phyloP scores from a whole-genome alignment of 1,140 invertebrate species.

The Drosophila virilis region DNA sequence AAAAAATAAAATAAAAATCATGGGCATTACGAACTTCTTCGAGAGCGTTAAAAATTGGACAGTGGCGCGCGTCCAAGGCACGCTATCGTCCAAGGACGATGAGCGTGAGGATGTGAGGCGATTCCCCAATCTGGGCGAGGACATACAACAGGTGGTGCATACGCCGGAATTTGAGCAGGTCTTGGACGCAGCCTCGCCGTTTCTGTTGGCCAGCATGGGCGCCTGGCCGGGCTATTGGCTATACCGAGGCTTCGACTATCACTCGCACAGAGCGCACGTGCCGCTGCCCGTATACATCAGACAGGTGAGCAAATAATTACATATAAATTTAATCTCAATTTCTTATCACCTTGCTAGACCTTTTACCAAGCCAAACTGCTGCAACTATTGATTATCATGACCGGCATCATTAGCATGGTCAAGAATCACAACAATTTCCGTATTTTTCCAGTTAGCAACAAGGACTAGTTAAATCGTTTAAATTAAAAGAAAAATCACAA shows the following conservation, averaged over 20 bases:
- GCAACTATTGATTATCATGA: constrained; percentile 64
- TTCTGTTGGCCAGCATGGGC: constrained; percentile 59
- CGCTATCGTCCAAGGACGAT: not conserved
- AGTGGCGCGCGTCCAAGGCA: not conserved
- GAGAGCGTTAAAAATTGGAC: constrained; percentile 37
- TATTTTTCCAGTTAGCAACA: constrained; percentile 2
- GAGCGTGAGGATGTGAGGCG: not conserved
- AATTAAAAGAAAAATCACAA: not conserved
- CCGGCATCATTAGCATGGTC: constrained; percentile 52
- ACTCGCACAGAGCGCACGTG: constrained; percentile 53
- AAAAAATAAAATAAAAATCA: constrained; percentile 4
- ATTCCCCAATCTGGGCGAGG: constrained; percentile 59
- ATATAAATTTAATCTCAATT: not conserved
- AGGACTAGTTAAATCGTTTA: not conserved
- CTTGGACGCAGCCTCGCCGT: constrained; percentile 52
- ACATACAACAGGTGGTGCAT: constrained; percentile 57
- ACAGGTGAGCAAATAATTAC: constrained; percentile 37
- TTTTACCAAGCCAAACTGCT: constrained; percentile 73
- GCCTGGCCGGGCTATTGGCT: constrained; percentile 74
- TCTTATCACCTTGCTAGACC: constrained; percentile 41
- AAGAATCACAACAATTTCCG: constrained; percentile 28
- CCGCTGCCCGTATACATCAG: constrained; percentile 66
- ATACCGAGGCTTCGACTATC: constrained; percentile 68
- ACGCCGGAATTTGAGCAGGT: constrained; percentile 46
- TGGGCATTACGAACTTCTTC: constrained; percentile 33